Evolutionary conservation across 2,113 vertebrate species (phyloP).

Genomic region (Pyxicephalus adspersus): DNA sequence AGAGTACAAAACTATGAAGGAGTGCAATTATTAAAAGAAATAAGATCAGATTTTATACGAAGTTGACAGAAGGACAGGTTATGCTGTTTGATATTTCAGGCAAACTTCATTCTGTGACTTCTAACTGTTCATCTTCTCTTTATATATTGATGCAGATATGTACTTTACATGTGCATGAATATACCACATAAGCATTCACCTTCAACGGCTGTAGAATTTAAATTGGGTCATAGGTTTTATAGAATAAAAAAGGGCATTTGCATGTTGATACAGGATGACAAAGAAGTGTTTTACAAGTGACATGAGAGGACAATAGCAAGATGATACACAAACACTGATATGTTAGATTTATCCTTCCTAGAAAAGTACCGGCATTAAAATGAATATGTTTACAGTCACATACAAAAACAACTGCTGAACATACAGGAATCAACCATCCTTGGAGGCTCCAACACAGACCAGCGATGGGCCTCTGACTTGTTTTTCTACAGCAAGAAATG

Average conservation of each 20-base stretch:
- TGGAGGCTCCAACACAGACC: slow-evolving; percentile 14
- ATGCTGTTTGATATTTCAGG: background rate
- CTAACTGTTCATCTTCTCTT: background rate
- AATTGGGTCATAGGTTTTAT: background rate
- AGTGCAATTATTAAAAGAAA: background rate
- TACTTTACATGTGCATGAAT: background rate
- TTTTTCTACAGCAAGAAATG: slow-evolving; percentile 10
- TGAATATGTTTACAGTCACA: background rate
- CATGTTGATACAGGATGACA: background rate
- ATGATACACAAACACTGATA: background rate
- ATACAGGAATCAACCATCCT: slow-evolving; percentile 22
- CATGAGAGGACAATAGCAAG: background rate
- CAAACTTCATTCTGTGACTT: background rate
- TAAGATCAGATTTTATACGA: background rate
- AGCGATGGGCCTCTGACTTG: background rate
- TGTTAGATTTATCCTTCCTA: background rate
- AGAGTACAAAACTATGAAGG: background rate
- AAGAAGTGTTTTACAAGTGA: background rate
- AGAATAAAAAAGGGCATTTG: background rate
- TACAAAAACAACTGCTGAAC: background rate
- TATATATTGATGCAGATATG: slow-evolving; percentile 9
- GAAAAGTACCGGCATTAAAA: background rate
- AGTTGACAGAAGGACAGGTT: background rate
- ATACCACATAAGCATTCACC: background rate
- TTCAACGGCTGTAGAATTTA: background rate